These are phyloP conservation scores for Gastrophryne carolinensis DNA, from an alignment of 2,797 vertebrate genomes.

Conservation along the genomic window DNA sequence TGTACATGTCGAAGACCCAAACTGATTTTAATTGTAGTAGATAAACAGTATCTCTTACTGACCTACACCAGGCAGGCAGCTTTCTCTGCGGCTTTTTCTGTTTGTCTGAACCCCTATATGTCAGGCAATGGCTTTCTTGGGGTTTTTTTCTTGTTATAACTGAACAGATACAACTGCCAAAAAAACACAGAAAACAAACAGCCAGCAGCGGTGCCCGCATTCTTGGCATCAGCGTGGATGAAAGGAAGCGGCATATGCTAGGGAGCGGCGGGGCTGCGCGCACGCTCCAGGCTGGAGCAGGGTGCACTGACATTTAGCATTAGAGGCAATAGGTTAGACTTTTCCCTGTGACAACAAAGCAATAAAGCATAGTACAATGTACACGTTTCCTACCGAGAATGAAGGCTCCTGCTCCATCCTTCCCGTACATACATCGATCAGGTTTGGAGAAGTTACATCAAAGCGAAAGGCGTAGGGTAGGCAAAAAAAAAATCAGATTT, in stretches of 20 bases:
- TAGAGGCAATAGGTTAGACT: not conserved
- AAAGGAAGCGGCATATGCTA: slow-evolving; percentile 15
- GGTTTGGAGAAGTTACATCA: too few species aligned
- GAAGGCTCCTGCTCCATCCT: not conserved
- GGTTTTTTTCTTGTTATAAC: not conserved
- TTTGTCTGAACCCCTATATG: too few species aligned
- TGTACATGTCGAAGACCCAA: too few species aligned
- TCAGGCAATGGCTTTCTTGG: too few species aligned
- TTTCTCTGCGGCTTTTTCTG: too few species aligned
- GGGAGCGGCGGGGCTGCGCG: not conserved
- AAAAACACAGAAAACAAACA: slow-evolving; percentile 21
- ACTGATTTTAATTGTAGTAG: too few species aligned
- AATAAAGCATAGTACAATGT: not conserved
- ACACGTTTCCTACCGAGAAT: not conserved
- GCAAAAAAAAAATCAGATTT: too few species aligned
- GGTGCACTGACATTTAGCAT: slow-evolving; percentile 11
- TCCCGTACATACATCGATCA: not conserved
- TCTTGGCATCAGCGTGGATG: not conserved
- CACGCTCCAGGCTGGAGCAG: slow-evolving; percentile 12
- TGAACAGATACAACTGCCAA: not conserved
- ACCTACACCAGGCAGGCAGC: too few species aligned
- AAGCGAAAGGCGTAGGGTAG: too few species aligned
- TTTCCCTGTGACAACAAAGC: not conserved
- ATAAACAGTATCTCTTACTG: too few species aligned
- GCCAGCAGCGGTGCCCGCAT: slow-evolving; percentile 11